phyloP scores from a whole-genome alignment of 2,888 invertebrate genomes.

The Pollenia amentaria region DNA sequence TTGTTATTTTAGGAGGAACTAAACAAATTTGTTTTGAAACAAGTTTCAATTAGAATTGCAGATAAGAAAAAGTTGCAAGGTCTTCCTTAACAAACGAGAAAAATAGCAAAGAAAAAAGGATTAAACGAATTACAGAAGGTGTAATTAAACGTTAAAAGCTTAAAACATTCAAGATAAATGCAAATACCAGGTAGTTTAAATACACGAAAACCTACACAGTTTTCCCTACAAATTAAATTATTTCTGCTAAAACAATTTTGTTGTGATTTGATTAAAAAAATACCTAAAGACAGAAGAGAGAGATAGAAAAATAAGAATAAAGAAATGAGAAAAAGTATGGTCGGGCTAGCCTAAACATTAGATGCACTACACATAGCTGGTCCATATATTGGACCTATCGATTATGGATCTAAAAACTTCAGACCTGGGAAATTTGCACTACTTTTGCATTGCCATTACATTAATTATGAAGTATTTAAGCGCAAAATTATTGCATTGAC shows the following conservation, averaged over 20 bases:
- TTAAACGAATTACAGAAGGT: slow-evolving; percentile 25
- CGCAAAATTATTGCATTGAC: no score
- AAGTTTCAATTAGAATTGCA: slow-evolving; percentile 25
- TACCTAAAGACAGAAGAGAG: neutral
- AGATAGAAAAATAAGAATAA: neutral
- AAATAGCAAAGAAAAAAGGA: neutral
- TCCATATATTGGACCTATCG: no score
- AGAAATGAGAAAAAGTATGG: neutral
- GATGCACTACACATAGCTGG: no score
- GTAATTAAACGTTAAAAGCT: slow-evolving; percentile 24
- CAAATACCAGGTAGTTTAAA: neutral
- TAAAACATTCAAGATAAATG: neutral
- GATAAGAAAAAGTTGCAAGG: slow-evolving; percentile 3
- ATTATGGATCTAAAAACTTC: no score
- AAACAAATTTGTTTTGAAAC: slow-evolving; percentile 30
- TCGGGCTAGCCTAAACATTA: no score
- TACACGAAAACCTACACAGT: neutral
- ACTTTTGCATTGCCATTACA: no score
- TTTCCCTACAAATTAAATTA: neutral
- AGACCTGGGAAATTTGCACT: no score
- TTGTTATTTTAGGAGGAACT: neutral
- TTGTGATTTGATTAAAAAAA: neutral
- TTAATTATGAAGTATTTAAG: no score
- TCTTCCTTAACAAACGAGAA: neutral
- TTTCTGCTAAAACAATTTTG: neutral